Base-by-base conservation (phyloP, 2,797 vertebrate species). In the Brachyrhaphis roseni region DNA sequence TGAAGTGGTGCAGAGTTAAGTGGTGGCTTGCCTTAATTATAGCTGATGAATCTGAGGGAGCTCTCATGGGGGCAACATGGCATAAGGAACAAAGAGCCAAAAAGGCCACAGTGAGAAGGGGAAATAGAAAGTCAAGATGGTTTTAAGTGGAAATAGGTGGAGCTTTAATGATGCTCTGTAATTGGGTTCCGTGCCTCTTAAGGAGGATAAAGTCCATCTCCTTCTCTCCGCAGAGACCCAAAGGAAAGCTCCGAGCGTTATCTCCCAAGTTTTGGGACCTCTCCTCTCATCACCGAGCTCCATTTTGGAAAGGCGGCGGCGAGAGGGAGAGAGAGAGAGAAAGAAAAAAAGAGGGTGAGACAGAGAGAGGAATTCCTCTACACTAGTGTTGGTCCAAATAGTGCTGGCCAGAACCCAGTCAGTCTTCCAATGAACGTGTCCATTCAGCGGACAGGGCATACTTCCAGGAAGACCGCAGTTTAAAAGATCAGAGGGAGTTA, bases 381-480 rank as follows among this genome's bases (percentile, higher is more conserved):
- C 82, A 88, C 90, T 92, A 90, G 85, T 90, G 91, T 91, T 94
- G 91, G 90, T 92, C 90, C 91, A 91, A 91, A 94, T 85, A 89
- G 88, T 68, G 82, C 88, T 87, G 88, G 90, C 90, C 84, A 78
- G 85, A 89, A 77, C 87, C 88, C 84, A 90, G 86, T 82, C 86
- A 92, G 84, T 89, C 88, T 93, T 90, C 90, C 89, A 89, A 79
- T 89, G 83, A 90, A 82, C 87, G 71, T 92, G 89, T 90, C 90
- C 89, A 91, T 91, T 93, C 87, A 92, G 91, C 86, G 87, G 88
- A 91, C 89, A 88, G 85, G 90, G 92, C 91, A 84, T 71, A 49
- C 79, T 74, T 94, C 92, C 94, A 94, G 90, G 86, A 57, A 91
- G 86, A 87, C 90, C 91, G 81, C 84, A 86, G 88, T 92, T 91